A percentile compares a stretch with the other conserved stretches of the same genome.
These are phyloP conservation scores for Mus musculus DNA, from an alignment of 2,113 vertebrate genomes.

Conservation along the genomic window DNA sequence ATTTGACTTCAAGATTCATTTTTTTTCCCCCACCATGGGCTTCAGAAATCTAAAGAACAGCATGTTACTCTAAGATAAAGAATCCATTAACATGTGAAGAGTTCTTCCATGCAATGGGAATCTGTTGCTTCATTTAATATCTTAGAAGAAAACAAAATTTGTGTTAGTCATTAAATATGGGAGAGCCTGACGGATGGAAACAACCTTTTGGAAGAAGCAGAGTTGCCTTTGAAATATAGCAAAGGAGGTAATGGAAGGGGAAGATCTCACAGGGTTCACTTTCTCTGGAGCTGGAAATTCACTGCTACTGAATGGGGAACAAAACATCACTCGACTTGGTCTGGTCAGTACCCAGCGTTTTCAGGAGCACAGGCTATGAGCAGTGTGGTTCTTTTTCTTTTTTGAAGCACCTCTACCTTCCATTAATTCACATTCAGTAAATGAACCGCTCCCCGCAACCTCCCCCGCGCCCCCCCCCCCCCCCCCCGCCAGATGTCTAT, in stretches of 20 bases:
- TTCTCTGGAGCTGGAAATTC: constrained; percentile 73
- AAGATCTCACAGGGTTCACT: not conserved
- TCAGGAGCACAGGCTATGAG: constrained; percentile 65
- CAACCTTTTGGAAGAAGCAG: constrained; percentile 50
- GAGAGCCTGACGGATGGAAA: constrained; percentile 30
- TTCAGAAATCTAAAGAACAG: constrained; percentile 59
- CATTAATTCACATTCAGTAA: constrained; percentile 73
- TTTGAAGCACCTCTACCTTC: constrained; percentile 56
- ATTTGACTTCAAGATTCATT: constrained; percentile 50
- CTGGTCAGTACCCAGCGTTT: constrained; percentile 66
- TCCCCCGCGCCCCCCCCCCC: not conserved
- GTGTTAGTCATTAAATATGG: constrained; percentile 55
- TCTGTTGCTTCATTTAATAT: constrained; percentile 52
- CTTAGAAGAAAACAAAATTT: constrained; percentile 63
- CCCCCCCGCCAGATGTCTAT: constrained; percentile 53
- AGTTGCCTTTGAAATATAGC: constrained; percentile 8
- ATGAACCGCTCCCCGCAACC: not conserved
- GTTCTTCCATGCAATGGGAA: constrained; percentile 35
- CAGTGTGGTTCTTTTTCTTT: constrained; percentile 49
- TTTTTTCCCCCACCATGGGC: constrained; percentile 17
- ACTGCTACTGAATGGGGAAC: constrained; percentile 59
- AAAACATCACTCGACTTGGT: constrained; percentile 67
- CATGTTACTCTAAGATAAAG: constrained; percentile 56
- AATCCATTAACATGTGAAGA: constrained; percentile 65
- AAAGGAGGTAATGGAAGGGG: constrained; percentile 39